Evolutionary conservation across 2,113 vertebrate genomes (phyloP).

Genomic region (Laticauda laticaudata): DNA sequence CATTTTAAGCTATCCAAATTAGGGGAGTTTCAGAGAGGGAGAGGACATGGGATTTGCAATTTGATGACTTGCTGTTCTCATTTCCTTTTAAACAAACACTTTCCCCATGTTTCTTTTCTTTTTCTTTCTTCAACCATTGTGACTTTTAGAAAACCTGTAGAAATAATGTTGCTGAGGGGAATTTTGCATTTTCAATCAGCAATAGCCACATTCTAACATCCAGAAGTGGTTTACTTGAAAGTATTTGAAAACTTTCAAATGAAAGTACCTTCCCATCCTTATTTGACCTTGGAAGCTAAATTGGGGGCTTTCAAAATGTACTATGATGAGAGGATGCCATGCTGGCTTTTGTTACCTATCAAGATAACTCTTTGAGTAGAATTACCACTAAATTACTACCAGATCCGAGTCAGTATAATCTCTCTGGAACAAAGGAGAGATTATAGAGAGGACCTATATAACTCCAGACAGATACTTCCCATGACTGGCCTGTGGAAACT

Average conservation of each 20-base stretch:
- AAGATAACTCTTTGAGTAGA: not conserved
- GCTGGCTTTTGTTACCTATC: not conserved
- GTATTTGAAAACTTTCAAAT: not conserved
- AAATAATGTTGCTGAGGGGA: not conserved
- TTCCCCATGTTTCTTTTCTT: not conserved
- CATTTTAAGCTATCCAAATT: not conserved
- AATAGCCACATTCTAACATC: not conserved
- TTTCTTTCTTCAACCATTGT: not conserved
- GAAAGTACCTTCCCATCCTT: not conserved
- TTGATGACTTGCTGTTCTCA: not conserved
- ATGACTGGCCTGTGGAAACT: not conserved
- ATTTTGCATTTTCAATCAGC: not conserved
- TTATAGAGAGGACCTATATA: not conserved
- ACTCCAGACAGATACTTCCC: not conserved
- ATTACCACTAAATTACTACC: not conserved
- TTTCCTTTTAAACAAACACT: not conserved
- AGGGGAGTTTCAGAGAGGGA: not conserved
- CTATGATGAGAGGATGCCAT: not conserved
- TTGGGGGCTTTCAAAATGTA: not conserved
- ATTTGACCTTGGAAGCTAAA: not conserved
- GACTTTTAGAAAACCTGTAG: not conserved
- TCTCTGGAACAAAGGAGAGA: not conserved
- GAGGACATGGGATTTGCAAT: not conserved
- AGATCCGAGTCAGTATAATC: not conserved
- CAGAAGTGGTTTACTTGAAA: not conserved